Evolutionary conservation across 2,113 vertebrate genomes (phyloP).

Genomic region (Sinocyclocheilus anshuiensis): DNA sequence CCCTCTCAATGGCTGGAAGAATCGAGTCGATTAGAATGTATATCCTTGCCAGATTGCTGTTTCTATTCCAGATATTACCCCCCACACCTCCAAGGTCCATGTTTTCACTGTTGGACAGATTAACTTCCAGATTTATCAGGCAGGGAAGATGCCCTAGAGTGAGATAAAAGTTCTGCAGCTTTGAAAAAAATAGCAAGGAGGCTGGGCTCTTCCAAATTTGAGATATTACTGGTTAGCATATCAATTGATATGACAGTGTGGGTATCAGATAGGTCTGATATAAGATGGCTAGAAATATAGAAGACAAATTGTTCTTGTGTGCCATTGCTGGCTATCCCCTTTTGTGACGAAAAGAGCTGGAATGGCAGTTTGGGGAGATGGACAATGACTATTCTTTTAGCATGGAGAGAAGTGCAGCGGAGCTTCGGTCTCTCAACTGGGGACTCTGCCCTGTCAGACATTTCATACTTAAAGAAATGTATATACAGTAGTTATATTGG

Average conservation of each 20-base stretch:
- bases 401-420: no score
- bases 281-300: neutral
- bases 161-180: neutral
- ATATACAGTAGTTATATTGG: no score
- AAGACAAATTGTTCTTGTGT: neutral
- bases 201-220: neutral
- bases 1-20: neutral
- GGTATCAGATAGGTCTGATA: constrained; percentile 1
- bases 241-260: neutral
- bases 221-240: no score
- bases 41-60: neutral
- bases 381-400: neutral
- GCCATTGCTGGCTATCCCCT: neutral
- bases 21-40: neutral
- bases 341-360: neutral
- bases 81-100: neutral
- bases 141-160: neutral
- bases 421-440: no score
- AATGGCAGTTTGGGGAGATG: neutral
- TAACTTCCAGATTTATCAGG: neutral
- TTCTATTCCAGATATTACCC: neutral
- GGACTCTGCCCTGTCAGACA: no score
- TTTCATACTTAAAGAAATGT: no score
- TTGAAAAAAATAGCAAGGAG: neutral
- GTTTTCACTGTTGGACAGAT: neutral